These are phyloP conservation scores for Salarias fasciatus DNA, from an alignment of 2,797 vertebrate genomes.

Conservation along the genomic window DNA sequence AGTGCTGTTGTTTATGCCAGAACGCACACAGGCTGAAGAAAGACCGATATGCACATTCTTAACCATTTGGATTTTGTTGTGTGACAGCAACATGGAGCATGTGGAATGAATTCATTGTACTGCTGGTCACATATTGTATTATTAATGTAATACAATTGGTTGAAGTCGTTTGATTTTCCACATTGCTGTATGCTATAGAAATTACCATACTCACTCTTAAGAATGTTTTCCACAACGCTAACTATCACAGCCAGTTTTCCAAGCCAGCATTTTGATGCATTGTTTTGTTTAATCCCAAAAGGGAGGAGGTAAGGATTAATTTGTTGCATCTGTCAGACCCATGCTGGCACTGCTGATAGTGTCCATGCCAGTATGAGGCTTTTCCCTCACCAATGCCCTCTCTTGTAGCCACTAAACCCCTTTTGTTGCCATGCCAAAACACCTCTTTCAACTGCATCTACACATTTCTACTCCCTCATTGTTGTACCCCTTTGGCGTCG, in stretches of 20 bases:
- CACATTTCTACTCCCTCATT: slow-evolving; percentile 65
- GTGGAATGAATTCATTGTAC: slow-evolving; percentile 34
- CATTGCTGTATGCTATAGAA: slow-evolving; percentile 40
- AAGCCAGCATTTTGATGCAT: slow-evolving; percentile 65
- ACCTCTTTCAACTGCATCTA: slow-evolving; percentile 65
- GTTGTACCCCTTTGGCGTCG: slow-evolving; percentile 57
- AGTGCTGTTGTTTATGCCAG: slow-evolving; percentile 10
- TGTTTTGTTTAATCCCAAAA: slow-evolving; percentile 70
- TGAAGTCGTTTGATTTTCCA: slow-evolving; percentile 52
- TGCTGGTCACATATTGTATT: slow-evolving; percentile 47
- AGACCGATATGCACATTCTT: slow-evolving; percentile 22
- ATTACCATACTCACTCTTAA: slow-evolving; percentile 35
- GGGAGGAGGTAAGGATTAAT: slow-evolving; percentile 73
- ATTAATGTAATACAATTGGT: slow-evolving; percentile 50
- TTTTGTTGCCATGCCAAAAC: slow-evolving; percentile 68
- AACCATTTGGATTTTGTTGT: slow-evolving; percentile 14
- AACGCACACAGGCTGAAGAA: slow-evolving; percentile 3
- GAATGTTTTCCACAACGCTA: slow-evolving; percentile 49
- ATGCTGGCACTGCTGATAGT: slow-evolving; percentile 69
- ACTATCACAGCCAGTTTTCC: slow-evolving; percentile 60
- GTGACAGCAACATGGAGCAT: slow-evolving; percentile 31
- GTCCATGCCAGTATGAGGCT: slow-evolving; percentile 63
- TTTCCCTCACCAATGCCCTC: slow-evolving; percentile 58
- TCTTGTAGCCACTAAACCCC: slow-evolving; percentile 58
- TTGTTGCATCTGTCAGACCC: slow-evolving; percentile 75